phyloP scores from a whole-genome alignment of 2,797 vertebrate species.

The Nannoperca australis region DNA sequence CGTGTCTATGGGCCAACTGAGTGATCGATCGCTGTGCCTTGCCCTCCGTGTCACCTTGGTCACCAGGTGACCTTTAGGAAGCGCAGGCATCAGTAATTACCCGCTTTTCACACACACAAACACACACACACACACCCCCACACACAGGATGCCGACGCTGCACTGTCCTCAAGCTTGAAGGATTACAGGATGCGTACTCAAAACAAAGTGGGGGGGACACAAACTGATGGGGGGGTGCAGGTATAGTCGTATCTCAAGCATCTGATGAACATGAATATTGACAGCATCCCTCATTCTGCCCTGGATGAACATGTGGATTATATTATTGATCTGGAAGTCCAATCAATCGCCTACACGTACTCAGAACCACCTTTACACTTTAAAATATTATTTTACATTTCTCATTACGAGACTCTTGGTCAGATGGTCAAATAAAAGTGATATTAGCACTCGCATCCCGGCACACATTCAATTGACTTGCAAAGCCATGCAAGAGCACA shows the following conservation, averaged over 20 bases:
- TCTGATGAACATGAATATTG: constrained; percentile 57
- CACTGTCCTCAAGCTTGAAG: constrained; percentile 58
- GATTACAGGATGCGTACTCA: constrained; percentile 55
- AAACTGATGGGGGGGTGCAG: constrained; percentile 20
- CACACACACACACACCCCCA: constrained; percentile 34
- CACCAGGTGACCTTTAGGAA: constrained; percentile 81
- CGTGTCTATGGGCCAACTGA: constrained; percentile 65
- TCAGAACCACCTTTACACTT: not conserved
- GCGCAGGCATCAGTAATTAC: constrained; percentile 78
- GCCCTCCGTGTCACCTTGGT: constrained; percentile 78
- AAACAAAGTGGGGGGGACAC: constrained; percentile 60
- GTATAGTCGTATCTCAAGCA: constrained; percentile 20
- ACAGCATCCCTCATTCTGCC: constrained; percentile 31
- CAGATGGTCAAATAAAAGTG: not conserved
- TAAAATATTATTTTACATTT: not conserved
- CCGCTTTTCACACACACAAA: constrained; percentile 36
- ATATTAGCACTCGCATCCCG: not conserved
- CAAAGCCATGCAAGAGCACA: constrained; percentile 68
- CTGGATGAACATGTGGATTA: constrained; percentile 28
- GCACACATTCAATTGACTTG: constrained; percentile 29
- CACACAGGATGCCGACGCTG: constrained; percentile 53
- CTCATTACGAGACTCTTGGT: not conserved
- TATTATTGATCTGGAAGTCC: constrained; percentile 49
- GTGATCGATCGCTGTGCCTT: constrained; percentile 79
- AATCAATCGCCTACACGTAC: constrained; percentile 52